Conservation (phyloP, 2,888 invertebrate species). For the Tethea ocularis region DNA sequence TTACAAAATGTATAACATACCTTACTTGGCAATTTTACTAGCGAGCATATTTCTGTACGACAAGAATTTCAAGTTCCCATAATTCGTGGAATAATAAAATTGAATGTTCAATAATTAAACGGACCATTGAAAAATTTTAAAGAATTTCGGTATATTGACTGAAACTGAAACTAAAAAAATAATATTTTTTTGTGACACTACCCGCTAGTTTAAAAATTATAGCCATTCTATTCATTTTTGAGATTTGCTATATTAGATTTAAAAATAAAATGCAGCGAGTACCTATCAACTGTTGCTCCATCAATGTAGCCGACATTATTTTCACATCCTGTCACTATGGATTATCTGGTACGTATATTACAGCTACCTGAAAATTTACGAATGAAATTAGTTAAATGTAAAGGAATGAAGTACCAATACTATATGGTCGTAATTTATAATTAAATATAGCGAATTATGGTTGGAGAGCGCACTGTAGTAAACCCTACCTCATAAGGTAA, state of each 20-base stretch:
- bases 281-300: constrained; percentile 6
- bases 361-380: constrained; percentile 3
- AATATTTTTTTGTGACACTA: background rate
- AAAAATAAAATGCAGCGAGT: background rate
- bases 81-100: constrained; percentile 1
- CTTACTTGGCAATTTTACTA: constrained; percentile 23
- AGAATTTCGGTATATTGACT: background rate
- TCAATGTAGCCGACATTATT: background rate
- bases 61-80: background rate
- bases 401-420: too few relatives aligned
- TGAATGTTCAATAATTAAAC: constrained; percentile 3
- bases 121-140: background rate
- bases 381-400: background rate
- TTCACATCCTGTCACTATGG: too few relatives aligned
- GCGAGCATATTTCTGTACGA: constrained; percentile 19
- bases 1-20: constrained; percentile 50
- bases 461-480: too few relatives aligned
- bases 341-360: too few relatives aligned
- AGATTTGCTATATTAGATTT: background rate
- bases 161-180: background rate
- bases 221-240: background rate
- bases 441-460: background rate
- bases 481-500: too few relatives aligned
- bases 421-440: background rate
- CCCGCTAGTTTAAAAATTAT: background rate